phyloP scores from a whole-genome alignment of 2,888 invertebrate genomes.

The Philopedon plagiatum region DNA sequence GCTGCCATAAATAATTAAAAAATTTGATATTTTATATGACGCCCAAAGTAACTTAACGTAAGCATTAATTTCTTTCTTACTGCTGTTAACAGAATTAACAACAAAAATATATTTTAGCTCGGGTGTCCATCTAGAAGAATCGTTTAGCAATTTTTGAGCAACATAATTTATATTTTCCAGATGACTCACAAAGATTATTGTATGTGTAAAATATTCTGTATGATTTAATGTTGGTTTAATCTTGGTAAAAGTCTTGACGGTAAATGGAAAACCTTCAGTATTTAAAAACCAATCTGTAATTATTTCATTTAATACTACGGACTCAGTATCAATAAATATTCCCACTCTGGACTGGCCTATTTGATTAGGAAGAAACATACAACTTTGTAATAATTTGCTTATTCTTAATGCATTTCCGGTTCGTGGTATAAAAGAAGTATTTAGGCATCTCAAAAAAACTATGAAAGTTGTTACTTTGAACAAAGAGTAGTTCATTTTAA shows the following conservation, averaged over 20 bases:
- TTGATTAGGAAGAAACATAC: neutral
- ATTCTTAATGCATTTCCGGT: neutral
- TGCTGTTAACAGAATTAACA: neutral
- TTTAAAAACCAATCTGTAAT: neutral
- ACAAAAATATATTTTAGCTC: neutral
- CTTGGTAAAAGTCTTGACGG: neutral
- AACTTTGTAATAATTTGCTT: neutral
- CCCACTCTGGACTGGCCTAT: neutral
- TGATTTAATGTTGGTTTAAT: neutral
- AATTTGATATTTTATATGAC: neutral
- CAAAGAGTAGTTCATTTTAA: too few relatives aligned
- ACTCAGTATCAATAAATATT: neutral
- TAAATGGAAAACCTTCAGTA: neutral
- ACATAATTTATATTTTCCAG: neutral
- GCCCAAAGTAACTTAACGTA: neutral
- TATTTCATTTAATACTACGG: neutral
- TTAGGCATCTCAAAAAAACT: neutral
- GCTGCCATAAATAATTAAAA: neutral
- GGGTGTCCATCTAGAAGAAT: neutral
- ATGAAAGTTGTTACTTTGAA: neutral
- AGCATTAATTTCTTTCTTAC: neutral
- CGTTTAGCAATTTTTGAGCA: neutral
- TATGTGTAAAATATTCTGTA: neutral
- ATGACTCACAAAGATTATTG: neutral
- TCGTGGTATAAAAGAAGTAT: neutral